These are phyloP conservation scores for Pycnonotus jocosus DNA, from an alignment of 2,113 vertebrate genomes.

Conservation along the genomic window DNA sequence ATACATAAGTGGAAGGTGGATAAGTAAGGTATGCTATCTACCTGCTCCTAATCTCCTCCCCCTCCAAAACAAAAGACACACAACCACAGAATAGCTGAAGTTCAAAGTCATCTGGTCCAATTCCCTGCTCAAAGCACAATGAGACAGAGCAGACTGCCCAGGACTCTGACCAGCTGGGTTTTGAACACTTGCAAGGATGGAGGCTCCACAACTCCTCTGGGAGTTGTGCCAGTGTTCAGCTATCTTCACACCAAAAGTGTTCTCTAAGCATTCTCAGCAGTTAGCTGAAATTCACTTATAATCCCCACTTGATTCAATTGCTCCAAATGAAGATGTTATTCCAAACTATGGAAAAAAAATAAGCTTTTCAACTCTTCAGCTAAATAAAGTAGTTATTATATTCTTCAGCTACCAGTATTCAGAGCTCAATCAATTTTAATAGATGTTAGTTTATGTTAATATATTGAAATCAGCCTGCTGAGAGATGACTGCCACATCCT, in stretches of 20 bases:
- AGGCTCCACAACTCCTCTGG: background rate
- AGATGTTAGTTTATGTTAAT: background rate
- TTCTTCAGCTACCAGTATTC: background rate
- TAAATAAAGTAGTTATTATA: background rate
- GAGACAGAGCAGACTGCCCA: background rate
- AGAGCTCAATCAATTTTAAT: background rate
- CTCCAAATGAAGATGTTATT: background rate
- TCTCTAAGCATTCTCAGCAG: background rate
- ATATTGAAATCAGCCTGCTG: background rate
- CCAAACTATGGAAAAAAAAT: background rate
- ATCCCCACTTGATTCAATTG: background rate
- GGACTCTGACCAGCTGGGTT: background rate
- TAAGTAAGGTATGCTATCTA: background rate
- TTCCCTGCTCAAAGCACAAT: background rate
- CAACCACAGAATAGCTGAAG: background rate
- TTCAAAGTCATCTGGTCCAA: background rate
- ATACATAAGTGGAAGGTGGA: accelerated
- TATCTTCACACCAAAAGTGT: background rate
- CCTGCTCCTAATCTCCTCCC: background rate
- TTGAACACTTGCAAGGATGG: background rate
- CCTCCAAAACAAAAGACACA: background rate
- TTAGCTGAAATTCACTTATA: background rate
- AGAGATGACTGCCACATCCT: background rate
- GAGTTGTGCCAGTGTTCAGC: accelerated
- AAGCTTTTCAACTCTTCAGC: background rate